phyloP scores from a whole-genome alignment of 2,888 invertebrate species.

The Dromius quadrimaculatus region DNA sequence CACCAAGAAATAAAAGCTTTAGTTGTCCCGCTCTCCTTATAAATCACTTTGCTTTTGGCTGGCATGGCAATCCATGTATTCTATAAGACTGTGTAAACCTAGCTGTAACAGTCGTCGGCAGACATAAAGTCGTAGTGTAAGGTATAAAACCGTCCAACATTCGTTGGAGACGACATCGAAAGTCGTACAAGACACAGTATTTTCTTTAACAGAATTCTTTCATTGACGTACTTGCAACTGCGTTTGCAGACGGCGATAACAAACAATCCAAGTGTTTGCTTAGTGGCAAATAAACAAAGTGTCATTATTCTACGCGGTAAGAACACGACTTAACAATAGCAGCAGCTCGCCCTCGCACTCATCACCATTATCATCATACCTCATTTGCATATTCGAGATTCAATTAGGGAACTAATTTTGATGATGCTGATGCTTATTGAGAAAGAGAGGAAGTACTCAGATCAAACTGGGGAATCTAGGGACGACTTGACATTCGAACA shows the following conservation, averaged over 20 bases:
- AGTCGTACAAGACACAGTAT: too few species aligned
- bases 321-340: conserved; percentile 61
- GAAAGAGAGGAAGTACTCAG: conserved; percentile 45
- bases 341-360: conserved; percentile 62
- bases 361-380: conserved; percentile 64
- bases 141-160: conserved; percentile 62
- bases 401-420: conserved; percentile 64
- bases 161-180: too few species aligned
- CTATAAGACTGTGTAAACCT: too few species aligned
- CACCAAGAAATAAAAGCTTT: too few species aligned
- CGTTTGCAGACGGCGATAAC: conserved; percentile 28
- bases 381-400: conserved; percentile 66
- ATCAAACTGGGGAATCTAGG: conserved; percentile 56
- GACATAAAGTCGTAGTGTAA: conserved; percentile 58
- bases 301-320: conserved; percentile 60
- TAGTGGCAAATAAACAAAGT: conserved; percentile 62
- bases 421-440: conserved; percentile 59
- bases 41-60: too few species aligned
- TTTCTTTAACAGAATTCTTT: too few species aligned
- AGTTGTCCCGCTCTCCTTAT: too few species aligned
- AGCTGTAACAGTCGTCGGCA: conserved; percentile 13
- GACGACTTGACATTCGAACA: conserved; percentile 58
- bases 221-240: not conserved
- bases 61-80: too few species aligned
- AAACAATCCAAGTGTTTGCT: not conserved